Evolutionary conservation across 2,888 invertebrate genomes (phyloP).

Genomic region (Mythimna pallens): DNA sequence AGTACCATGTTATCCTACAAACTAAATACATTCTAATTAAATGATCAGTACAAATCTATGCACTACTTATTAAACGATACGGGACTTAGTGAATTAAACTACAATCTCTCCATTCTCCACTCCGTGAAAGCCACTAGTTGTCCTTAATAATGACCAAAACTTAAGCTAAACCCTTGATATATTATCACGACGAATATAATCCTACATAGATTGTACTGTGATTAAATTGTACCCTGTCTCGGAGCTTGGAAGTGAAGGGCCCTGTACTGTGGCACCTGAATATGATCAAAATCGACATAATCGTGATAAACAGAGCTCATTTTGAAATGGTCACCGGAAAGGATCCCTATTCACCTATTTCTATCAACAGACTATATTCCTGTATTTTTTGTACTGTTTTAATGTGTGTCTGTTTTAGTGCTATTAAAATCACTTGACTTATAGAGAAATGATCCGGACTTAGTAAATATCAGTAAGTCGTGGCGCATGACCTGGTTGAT

Average conservation of each 20-base stretch:
- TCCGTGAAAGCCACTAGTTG: neutral
- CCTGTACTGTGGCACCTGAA: neutral
- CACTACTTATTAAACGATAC: no score
- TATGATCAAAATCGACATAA: neutral
- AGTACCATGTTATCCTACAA: no score
- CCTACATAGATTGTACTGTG: constrained; percentile 18
- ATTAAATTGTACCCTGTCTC: constrained; percentile 12
- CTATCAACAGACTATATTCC: neutral
- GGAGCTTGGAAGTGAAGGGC: neutral
- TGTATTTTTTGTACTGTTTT: neutral
- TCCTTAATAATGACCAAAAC: constrained; percentile 15
- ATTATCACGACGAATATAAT: constrained; percentile 39
- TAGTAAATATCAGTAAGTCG: neutral
- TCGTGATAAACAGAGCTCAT: neutral
- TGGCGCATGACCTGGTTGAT: neutral
- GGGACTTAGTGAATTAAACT: no score
- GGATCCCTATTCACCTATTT: neutral
- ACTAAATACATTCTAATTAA: no score
- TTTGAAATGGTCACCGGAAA: neutral
- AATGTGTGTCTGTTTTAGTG: neutral
- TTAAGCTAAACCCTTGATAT: constrained; percentile 32
- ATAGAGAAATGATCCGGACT: neutral
- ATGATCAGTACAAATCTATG: no score
- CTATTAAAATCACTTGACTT: neutral
- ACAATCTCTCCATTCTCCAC: neutral